Base-by-base conservation (phyloP, 2,113 vertebrate species). In the Chinchilla lanigera region DNA sequence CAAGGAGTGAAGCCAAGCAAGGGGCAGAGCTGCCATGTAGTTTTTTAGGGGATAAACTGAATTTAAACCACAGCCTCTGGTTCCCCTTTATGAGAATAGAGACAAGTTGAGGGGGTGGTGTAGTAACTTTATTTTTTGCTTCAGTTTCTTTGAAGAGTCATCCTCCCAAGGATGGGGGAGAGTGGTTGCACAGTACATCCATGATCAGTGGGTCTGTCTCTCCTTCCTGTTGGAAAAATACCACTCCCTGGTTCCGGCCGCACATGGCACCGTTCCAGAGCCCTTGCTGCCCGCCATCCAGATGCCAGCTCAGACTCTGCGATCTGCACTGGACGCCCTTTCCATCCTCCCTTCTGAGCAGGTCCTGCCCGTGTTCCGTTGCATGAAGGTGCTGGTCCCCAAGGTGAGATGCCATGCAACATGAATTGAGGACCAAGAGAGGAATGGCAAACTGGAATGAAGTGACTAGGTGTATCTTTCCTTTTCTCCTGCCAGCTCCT, bases 181-280 rank as follows among this genome's bases (percentile, higher is more conserved):
- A 44, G 80, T 99, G 5, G 99, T 98, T 12, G 99, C 99, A 14
- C 98, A 98, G 5, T 99, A 99, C 61, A 67, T 99, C 96, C 97
- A 92, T 30, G 99, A 99, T 98, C 99, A 99, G 97, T 99, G 99
- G 99, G 95, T 98, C 95, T 99, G 99, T 97, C 98, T 99, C 58
- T 97, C 96, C 97, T 99, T 99, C 73, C 90, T 99, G 83, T 97
- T 99, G 94, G 98, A 97, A 75, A 97, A 95, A 17, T 90, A 96
- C 41, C 95, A 73, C 30, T 14, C 83, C 56, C 83, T 89, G 1
- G 77, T 65, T 0, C 88, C 90, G 10, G 5, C 54, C 10, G 41
- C 50, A 1, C 96, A 96, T 22, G 83, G 56, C 1, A 97, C 82
- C 26, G 4, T 54, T 78, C 89, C 85, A n/a, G 97, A 97, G 13